Conservation (phyloP, 2,797 vertebrate species). For the Diplodus puntazzo region DNA sequence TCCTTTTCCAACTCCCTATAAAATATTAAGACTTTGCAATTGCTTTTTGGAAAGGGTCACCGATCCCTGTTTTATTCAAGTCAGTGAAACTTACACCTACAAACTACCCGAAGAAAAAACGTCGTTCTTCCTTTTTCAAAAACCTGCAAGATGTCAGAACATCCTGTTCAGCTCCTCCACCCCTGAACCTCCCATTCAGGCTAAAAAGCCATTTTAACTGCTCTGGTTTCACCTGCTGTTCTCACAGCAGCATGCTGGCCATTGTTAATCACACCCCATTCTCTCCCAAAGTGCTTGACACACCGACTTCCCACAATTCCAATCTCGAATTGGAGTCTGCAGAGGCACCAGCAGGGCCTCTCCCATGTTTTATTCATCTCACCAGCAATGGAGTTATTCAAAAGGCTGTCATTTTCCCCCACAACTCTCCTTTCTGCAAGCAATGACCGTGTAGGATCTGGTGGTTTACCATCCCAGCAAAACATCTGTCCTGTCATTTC, state of each 20-base stretch:
- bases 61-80: conserved; percentile 6
- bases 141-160: conserved; percentile 34
- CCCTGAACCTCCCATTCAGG: conserved; percentile 28
- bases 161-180: conserved; percentile 21
- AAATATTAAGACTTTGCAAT: conserved; percentile 16
- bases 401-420: conserved; percentile 57
- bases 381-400: conserved; percentile 66
- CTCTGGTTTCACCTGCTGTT: conserved; percentile 57
- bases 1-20: neutral
- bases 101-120: neutral
- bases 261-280: conserved; percentile 79
- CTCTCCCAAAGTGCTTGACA: conserved; percentile 66
- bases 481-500: conserved; percentile 39
- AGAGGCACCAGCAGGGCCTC: conserved; percentile 54
- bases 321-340: conserved; percentile 64
- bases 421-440: conserved; percentile 43
- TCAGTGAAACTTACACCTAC: neutral
- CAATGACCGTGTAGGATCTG: conserved; percentile 52
- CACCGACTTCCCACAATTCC: conserved; percentile 72
- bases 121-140: neutral
- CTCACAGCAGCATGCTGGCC: conserved; percentile 54
- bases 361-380: conserved; percentile 78
- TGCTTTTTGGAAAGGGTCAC: conserved; percentile 10
- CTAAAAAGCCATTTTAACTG: conserved; percentile 59
- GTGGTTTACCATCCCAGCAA: conserved; percentile 41